phyloP scores from a whole-genome alignment of 2,888 invertebrate genomes.

The Hydrotaea cyrtoneurina region DNA sequence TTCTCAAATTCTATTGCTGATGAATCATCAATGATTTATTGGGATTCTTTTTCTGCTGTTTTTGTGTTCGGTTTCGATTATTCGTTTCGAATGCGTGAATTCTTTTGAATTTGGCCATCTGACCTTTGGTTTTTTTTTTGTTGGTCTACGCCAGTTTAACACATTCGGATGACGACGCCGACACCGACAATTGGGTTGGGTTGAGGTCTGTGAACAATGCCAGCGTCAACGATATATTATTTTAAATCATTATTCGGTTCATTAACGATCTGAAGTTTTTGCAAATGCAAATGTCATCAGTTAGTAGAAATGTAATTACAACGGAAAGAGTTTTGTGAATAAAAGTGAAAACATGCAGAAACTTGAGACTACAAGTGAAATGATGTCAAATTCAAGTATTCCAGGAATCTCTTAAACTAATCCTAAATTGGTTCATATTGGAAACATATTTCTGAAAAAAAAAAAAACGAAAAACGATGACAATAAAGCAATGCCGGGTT shows the following conservation, averaged over 20 bases:
- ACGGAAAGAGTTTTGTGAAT: too few relatives aligned
- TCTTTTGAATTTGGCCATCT: neutral
- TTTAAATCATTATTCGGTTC: neutral
- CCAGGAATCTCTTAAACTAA: too few relatives aligned
- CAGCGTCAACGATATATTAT: neutral
- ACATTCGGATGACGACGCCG: neutral
- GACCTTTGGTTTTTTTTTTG: neutral
- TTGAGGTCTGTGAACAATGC: neutral
- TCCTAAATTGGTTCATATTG: too few relatives aligned
- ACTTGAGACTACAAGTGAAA: too few relatives aligned
- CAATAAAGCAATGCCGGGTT: too few relatives aligned
- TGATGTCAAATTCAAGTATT: too few relatives aligned
- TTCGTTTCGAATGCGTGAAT: slow-evolving; percentile 7
- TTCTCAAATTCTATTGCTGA: slow-evolving; percentile 37
- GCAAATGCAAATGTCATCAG: neutral
- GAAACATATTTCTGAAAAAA: too few relatives aligned
- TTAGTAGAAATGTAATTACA: too few relatives aligned
- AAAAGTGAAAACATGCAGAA: too few relatives aligned
- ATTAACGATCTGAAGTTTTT: neutral
- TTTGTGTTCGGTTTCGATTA: neutral
- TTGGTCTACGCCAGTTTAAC: neutral
- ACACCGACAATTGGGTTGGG: neutral
- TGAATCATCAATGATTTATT: slow-evolving; percentile 40
- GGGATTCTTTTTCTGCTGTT: neutral
- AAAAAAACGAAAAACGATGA: too few relatives aligned